Percentiles rank a stretch among this genome's conserved stretches.
phyloP scores from a whole-genome alignment of 2,797 vertebrate species.

The Sarcophilus harrisii region DNA sequence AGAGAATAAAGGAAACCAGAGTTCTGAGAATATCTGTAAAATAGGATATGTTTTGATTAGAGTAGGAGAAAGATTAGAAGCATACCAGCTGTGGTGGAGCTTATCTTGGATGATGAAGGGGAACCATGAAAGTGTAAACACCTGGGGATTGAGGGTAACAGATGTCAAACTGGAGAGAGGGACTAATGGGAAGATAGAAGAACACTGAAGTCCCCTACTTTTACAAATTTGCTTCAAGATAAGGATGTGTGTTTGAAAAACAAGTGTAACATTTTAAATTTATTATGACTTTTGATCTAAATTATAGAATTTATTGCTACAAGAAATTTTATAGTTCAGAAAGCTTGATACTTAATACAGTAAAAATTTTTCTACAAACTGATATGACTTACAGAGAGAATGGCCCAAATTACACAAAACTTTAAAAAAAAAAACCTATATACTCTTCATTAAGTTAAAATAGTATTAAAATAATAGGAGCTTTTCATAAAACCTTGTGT shows the following conservation, averaged over 20 bases:
- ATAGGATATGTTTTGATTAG: not conserved
- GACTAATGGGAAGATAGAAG: not conserved
- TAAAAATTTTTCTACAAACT: conserved; percentile 19
- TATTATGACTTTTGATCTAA: conserved; percentile 2
- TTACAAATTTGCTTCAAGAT: not conserved
- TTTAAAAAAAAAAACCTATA: not conserved
- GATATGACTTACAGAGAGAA: not conserved
- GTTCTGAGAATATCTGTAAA: not conserved
- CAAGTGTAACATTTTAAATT: not conserved
- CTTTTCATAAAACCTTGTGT: not conserved
- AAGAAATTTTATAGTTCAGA: conserved; percentile 1
- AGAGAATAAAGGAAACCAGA: not conserved
- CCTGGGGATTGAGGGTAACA: not conserved
- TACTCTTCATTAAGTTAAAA: conserved; percentile 16
- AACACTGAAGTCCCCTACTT: not conserved
- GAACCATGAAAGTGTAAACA: not conserved
- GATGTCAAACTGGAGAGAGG: not conserved
- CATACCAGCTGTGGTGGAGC: not conserved
- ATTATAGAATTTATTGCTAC: not conserved
- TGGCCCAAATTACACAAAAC: not conserved
- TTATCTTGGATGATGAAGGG: not conserved
- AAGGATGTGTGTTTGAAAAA: not conserved
- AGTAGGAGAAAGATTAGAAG: not conserved
- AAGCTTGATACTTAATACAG: not conserved
- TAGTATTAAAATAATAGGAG: not conserved